phyloP scores from a whole-genome alignment of 2,888 invertebrate species.

The Lypha dubia region DNA sequence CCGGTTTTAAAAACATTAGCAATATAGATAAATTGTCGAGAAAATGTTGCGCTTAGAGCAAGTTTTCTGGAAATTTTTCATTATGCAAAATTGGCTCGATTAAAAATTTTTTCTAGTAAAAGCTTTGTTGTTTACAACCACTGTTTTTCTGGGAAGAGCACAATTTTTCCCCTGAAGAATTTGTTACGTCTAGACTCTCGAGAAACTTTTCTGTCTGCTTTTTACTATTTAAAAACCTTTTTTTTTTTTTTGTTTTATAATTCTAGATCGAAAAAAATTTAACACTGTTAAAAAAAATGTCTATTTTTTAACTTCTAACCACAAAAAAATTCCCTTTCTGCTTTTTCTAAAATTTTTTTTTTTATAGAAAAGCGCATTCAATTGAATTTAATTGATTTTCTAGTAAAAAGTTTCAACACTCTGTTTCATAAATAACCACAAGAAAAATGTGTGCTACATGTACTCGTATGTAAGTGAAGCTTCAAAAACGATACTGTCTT shows the following conservation, averaged over 20 bases:
- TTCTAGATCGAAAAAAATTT: background rate
- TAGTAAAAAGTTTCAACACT: slow-evolving; percentile 66
- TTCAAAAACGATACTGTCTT: slow-evolving; percentile 28
- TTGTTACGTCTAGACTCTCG: too few relatives aligned
- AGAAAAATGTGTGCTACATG: background rate
- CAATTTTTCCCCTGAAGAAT: too few relatives aligned
- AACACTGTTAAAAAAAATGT: background rate
- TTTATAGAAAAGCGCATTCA: slow-evolving; percentile 59
- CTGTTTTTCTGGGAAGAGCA: too few relatives aligned
- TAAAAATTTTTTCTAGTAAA: too few relatives aligned
- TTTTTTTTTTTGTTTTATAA: background rate
- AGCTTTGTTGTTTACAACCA: too few relatives aligned
- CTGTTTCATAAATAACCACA: slow-evolving; percentile 13
- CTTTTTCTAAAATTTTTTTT: background rate
- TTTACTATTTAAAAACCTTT: too few relatives aligned
- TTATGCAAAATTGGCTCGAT: too few relatives aligned
- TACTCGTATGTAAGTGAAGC: background rate
- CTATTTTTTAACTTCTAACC: background rate
- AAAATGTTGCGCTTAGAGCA: background rate
- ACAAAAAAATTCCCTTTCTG: background rate
- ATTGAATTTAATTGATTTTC: slow-evolving; percentile 70
- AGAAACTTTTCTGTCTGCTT: too few relatives aligned
- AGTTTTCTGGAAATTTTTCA: background rate
- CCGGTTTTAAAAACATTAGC: too few relatives aligned
- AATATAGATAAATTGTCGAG: too few relatives aligned